Base-by-base conservation (phyloP, 2,797 vertebrate species). In the Jordanella pulchra region DNA sequence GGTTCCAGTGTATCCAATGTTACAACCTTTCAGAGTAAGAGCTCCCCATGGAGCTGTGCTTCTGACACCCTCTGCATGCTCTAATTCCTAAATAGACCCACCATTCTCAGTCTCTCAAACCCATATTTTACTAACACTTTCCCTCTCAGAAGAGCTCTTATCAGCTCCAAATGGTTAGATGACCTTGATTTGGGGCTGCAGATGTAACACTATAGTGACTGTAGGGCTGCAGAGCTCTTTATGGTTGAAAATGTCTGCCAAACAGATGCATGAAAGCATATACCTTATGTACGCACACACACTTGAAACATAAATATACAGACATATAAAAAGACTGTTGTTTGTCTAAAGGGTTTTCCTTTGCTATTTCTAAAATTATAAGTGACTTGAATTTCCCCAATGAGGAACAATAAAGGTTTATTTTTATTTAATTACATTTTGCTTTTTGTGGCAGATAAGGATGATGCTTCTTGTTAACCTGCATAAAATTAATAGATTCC, bases 101-200 rank as follows among this genome's bases (percentile, higher is more conserved):
- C 72, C 72, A 14, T 75, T 84, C 82, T 79, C 78, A 84, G 70
- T 1, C 61, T 21, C 27, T 58, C 70, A 54, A 35, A 55, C 75
- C 75, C 73, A 65, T 77, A 64, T 82, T 83, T 81, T 79, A 63
- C 63, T 56, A 74, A 69, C 81, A 83, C 84, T 89, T 92, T 84
- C 87, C 86, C 86, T 89, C 81, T 78, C 81, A 87, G 71, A 80
- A 73, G 84, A 82, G 78, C 79, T 86, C 85, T 89, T 89, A 91
- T 93, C 80, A 65, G 75, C 64, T 77, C 81, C 83, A 81, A 78
- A 82, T 78, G 76, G 81, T 87, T 78, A 79, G 70, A 80, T 83
- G 86, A 87, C 90, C 87, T 86, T 81, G 77, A 77, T 73, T 69
- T 66, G 70, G n/a, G 71, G 50, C 79, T 75, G 72, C 69, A 86